A percentile compares a stretch with the other conserved stretches of the same genome.
Evolutionary conservation across 2,113 vertebrate genomes (phyloP).

Genomic region (Tiliqua scincoides): DNA sequence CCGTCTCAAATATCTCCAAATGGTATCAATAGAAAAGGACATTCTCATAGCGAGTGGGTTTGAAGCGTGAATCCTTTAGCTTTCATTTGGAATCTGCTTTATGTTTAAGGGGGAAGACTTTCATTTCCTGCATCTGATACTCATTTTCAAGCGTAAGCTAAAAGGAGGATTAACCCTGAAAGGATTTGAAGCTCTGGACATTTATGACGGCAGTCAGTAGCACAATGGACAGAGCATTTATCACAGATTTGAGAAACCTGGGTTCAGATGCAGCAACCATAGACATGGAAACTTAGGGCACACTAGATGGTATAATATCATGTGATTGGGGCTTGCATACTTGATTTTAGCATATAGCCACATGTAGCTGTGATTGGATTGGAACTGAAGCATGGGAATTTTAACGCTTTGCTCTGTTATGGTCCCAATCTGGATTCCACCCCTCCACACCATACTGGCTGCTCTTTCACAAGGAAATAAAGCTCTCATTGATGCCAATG

Average conservation of each 20-base stretch:
- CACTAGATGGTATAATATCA: no score
- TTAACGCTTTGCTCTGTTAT: no score
- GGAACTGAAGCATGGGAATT: no score
- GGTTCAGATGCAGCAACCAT: not conserved
- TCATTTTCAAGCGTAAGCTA: conserved; percentile 63
- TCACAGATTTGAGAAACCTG: not conserved
- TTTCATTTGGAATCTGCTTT: conserved; percentile 47
- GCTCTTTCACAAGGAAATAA: no score
- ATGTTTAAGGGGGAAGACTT: conserved; percentile 58
- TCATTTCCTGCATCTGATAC: conserved; percentile 66
- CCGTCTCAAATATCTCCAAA: conserved; percentile 60
- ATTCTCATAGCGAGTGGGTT: not conserved
- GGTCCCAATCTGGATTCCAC: no score
- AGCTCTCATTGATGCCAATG: no score
- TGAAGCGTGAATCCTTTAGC: conserved; percentile 53
- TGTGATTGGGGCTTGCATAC: not conserved
- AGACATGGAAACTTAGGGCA: not conserved
- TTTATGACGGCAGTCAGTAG: not conserved
- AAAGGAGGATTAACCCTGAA: conserved; percentile 63
- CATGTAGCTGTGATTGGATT: no score
- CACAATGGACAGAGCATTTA: not conserved
- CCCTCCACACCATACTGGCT: no score
- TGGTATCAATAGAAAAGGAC: conserved; percentile 60
- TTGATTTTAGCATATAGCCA: no score
- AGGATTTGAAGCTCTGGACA: conserved; percentile 36